A percentile compares a stretch with the other conserved stretches of the same genome.
These are phyloP conservation scores for Parasteatoda lunata DNA, from an alignment of 2,888 invertebrate genomes.

Conservation along the genomic window DNA sequence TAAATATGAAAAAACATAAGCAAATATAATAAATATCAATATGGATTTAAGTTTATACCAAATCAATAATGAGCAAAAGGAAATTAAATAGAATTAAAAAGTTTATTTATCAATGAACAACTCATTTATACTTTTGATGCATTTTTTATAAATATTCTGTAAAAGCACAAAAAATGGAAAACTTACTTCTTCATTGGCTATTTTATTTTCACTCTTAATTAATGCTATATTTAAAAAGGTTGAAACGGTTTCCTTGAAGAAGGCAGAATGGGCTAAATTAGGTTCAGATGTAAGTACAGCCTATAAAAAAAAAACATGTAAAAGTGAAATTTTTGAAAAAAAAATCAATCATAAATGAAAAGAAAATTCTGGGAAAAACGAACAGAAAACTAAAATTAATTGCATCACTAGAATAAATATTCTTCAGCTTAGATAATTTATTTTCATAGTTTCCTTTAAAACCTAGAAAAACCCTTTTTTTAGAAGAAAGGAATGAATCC, in stretches of 20 bases:
- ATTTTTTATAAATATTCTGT: background rate
- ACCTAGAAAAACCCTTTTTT: too few species aligned
- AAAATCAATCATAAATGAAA: background rate
- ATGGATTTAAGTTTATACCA: background rate
- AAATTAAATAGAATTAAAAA: background rate
- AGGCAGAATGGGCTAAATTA: slow-evolving; percentile 78
- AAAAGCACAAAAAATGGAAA: background rate
- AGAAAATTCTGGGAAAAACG: too few species aligned
- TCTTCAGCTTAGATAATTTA: too few species aligned
- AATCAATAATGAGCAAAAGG: background rate
- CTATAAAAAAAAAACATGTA: slow-evolving; percentile 75
- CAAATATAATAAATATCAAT: too few species aligned
- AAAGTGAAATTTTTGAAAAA: background rate
- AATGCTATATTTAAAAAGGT: slow-evolving; percentile 77
- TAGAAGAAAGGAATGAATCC: too few species aligned
- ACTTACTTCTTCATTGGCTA: slow-evolving; percentile 51
- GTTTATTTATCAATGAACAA: background rate
- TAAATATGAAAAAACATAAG: too few species aligned
- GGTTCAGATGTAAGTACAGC: slow-evolving; percentile 86
- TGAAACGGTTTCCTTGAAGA: slow-evolving; percentile 79
- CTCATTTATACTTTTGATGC: slow-evolving; percentile 15
- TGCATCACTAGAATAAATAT: too few species aligned
- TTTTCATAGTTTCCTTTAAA: too few species aligned
- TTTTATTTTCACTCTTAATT: slow-evolving; percentile 44
- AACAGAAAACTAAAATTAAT: too few species aligned